Base-by-base conservation (phyloP, 2,113 vertebrate species). In the Caranx ignobilis region DNA sequence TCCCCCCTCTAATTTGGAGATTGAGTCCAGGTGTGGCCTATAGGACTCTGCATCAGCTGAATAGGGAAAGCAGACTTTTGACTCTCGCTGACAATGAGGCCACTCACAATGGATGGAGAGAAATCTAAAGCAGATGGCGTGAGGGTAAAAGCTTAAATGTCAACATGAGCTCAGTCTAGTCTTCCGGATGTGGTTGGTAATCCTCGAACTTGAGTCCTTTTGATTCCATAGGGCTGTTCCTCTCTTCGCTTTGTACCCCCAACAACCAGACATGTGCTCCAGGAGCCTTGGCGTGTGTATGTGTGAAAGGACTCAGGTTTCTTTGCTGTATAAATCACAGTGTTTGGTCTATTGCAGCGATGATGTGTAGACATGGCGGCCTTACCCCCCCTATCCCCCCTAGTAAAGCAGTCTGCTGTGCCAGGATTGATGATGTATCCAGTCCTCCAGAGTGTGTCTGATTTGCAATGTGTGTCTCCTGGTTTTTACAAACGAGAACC, bases 101-200 rank as follows among this genome's bases (percentile, higher is more conserved):
- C 60, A 35, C 82, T 88, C 77, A 71, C 78, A 72, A 54, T 75
- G 75, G 83, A 60, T 35, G 69, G 75, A 32, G 74, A 70, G 35
- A 59, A 91, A 90, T 89, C 66, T 88, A 59, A 90, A 93, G 87
- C 91, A 94, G 88, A 91, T 91, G 88, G 74, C 57, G 85, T 10
- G 4, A 50, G 65, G 88, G 67, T 73, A 34, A 87, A 83, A 81
- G 75, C 81, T 80, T 72, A 63, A 88, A 90, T 87, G 87, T 91
- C 85, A 81, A 82, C 86, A 88, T 80, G 82, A 88, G 87, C 88
- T 88, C 86, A 85, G 72, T 77, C 52, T 79, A 65, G 71, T 88
- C 87, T 88, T 90, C 83, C 76, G 87, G 89, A 93, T 88, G 77
- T 59, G 75, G 54, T 86, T 66, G 45, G 65, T 91, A 87, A 93